Evolutionary conservation across 2,113 vertebrate species (phyloP), one percentile per base, ranked within the genome.

Genomic region (Engystomops pustulosus): DNA sequence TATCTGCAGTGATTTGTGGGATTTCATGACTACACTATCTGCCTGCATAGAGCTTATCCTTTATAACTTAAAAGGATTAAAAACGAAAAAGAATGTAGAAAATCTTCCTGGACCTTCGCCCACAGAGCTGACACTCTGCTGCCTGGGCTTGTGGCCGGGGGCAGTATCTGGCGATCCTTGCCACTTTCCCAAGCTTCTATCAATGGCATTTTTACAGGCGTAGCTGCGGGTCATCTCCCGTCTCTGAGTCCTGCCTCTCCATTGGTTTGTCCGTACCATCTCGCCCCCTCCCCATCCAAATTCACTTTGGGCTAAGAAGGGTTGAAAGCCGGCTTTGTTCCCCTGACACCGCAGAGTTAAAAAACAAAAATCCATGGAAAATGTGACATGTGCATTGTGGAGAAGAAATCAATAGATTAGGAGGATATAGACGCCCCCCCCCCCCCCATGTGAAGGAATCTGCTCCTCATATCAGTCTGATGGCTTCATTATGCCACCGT

Each of bases 301-400:
- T 81, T 75, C 80, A 83, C 62, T 87, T 83, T 79, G 83, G 79
- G 80, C 76, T 75, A 58, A 84, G 75, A 87, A 86, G 51, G 62
- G 15, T 77, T 87, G 75, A 87, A 87, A 69, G 86, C 6, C 75
- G 10, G 55, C 84, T 84, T 87, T 87, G 86, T 87, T 87, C 80
- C 83, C 74, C 20, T 47, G 78, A 76, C 70, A 80, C 81, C 67
- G 49, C 83, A 45, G 58, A 17, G 25, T 23, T 14, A 18, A 36
- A 51, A 23, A 76, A 53, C n/a, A 76, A 62, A 53, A 80, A 45
- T 80, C 86, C 45, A 32, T 87, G 86, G 84, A 87, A 83, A 82
- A 83, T 87, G 80, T 86, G 86, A 68, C 86, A 81, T 80, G 79
- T 84, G 79, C 68, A 79, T 86, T 67, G 74, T 83, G 27, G 75